Base-by-base conservation (phyloP, 2,888 invertebrate species). In the Anoncus sp. region DNA sequence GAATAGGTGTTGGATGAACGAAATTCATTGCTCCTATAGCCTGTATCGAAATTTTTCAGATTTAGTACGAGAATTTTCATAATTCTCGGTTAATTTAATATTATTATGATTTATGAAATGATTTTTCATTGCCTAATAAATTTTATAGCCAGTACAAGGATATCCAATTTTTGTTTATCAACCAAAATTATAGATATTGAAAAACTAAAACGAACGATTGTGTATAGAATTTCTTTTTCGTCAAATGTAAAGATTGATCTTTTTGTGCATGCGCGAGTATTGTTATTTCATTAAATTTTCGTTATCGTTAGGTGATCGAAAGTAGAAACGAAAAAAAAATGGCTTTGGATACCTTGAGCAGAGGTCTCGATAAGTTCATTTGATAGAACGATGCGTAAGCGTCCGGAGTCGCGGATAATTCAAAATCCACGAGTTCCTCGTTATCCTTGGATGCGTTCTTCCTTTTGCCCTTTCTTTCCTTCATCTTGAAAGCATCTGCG, bases 1-100 rank as follows among this genome's bases (percentile, higher is more conserved):
- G 99, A 87, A 99, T 99, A 0, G 99, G 99, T 0, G 99, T 99
- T 0, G 99, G 99, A 88, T 97, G 96, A 4, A 96, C 95, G 91
- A 96, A 99, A 84, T 97, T 97, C 91, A 99, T 93, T 1, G 95
- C 93, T 1, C 96, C 95, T 49, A 99, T 96, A 0, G 99, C 97
- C 94, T 95, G 83, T 20, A 14, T 18, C 16, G n/a, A 53, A 18
- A 53, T 66, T 40, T 5, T 27, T 12, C 0, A 38, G 20, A 38
- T 51, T n/a, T 43, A 27, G 9, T 24, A 3, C n/a, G 2, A 40
- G 2, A 6, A 45, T 65, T 63, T 1, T 20, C 14, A 6, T 65
- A 12, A 22, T 22, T 14, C 5, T 45, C 6, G 5, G 5, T 49
- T 22, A 22, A 22, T 22, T 9, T 20, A 16, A 16, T 16, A 47